These are phyloP conservation scores for Siniperca obscura DNA, from an alignment of 2,797 vertebrate species.

Conservation along the genomic window DNA sequence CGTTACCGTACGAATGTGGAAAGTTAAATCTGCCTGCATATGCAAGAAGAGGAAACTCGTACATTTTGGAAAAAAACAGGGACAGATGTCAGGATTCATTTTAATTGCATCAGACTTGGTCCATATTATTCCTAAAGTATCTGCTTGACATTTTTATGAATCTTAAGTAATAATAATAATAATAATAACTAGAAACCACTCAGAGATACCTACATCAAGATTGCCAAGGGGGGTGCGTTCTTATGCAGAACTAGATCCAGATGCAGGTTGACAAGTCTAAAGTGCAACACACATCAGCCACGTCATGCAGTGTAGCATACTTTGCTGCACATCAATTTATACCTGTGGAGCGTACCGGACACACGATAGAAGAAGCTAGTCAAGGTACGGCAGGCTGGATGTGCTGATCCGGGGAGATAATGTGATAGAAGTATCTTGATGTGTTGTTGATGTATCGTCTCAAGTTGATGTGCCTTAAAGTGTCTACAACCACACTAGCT, in stretches of 20 bases:
- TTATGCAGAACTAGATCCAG: conserved; percentile 2
- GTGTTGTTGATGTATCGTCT: not conserved
- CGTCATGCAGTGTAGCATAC: not conserved
- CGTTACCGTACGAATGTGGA: not conserved
- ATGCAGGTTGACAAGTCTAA: not conserved
- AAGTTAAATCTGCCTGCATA: not conserved
- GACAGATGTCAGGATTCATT: conserved; percentile 1
- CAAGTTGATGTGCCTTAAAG: not conserved
- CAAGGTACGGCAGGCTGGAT: no score
- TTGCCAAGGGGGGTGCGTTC: not conserved
- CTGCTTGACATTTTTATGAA: conserved; percentile 8
- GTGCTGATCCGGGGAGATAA: not conserved
- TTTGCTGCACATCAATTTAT: not conserved
- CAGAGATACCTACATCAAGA: not conserved
- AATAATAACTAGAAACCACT: not conserved
- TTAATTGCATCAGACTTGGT: not conserved
- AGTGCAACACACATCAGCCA: no score
- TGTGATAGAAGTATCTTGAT: not conserved
- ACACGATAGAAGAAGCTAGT: no score
- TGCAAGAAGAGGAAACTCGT: not conserved
- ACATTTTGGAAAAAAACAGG: not conserved
- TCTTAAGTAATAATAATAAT: not conserved
- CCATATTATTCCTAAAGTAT: not conserved
- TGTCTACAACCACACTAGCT: not conserved
- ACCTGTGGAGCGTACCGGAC: not conserved